Evolutionary conservation across 2,797 vertebrate species (phyloP).

Genomic region (Allobates femoralis): DNA sequence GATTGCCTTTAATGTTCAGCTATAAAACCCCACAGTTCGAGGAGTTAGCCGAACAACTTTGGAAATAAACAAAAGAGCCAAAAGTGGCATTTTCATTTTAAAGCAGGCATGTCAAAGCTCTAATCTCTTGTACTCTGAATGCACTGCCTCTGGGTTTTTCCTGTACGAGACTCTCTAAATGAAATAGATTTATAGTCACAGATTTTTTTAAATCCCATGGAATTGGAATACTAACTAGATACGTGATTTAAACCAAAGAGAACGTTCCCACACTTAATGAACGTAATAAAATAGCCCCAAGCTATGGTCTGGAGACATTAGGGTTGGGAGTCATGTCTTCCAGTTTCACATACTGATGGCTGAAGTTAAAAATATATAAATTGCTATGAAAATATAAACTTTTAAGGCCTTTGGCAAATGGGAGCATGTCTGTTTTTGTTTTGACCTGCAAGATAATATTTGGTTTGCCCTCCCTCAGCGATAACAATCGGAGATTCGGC

Average conservation of each 20-base stretch:
- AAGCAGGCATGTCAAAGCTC: slow-evolving; percentile 58
- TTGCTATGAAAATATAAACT: slow-evolving; percentile 1
- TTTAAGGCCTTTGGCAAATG: neutral
- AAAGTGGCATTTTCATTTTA: slow-evolving; percentile 61
- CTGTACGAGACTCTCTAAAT: slow-evolving; percentile 60
- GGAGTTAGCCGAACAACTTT: slow-evolving; percentile 55
- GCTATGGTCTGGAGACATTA: slow-evolving; percentile 2
- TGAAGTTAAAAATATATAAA: slow-evolving; percentile 8
- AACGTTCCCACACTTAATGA: slow-evolving; percentile 52
- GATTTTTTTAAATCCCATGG: slow-evolving; percentile 59
- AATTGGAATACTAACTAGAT: slow-evolving; percentile 62
- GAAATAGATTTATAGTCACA: slow-evolving; percentile 61
- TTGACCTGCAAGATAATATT: slow-evolving; percentile 35
- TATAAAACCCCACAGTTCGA: slow-evolving; percentile 55
- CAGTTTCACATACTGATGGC: slow-evolving; percentile 4
- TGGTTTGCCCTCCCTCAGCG: neutral
- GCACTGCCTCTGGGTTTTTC: slow-evolving; percentile 61
- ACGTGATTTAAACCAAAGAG: slow-evolving; percentile 56
- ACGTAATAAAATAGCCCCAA: slow-evolving; percentile 48
- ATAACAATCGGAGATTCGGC: neutral
- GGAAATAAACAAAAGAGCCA: slow-evolving; percentile 59
- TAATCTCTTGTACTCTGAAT: slow-evolving; percentile 60
- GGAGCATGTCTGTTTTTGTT: neutral
- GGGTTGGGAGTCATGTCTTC: slow-evolving; percentile 26
- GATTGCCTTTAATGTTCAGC: slow-evolving; percentile 51